phyloP scores from a whole-genome alignment of 2,888 invertebrate species.

The Incurvaria masculella region DNA sequence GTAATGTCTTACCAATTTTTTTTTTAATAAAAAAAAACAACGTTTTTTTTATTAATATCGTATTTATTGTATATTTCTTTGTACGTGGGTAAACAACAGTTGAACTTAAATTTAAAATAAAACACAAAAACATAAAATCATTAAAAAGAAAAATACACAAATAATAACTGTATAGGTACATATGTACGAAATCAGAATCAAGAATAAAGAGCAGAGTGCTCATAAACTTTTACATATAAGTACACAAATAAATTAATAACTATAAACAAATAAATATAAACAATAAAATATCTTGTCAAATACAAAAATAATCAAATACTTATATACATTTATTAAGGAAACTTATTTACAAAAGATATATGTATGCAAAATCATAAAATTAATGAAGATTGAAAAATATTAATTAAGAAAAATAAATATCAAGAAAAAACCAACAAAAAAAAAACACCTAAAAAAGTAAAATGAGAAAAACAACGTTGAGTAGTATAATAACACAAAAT shows the following conservation, averaged over 20 bases:
- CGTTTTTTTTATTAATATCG: no score
- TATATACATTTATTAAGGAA: constrained; percentile 2
- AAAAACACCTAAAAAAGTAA: constrained; percentile 32
- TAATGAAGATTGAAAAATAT: constrained; percentile 13
- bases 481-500: background rate
- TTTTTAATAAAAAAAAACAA: no score
- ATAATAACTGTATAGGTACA: constrained; percentile 13
- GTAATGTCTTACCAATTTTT: no score
- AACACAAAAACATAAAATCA: background rate
- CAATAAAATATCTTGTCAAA: background rate
- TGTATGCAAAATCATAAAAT: constrained; percentile 15
- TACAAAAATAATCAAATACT: background rate
- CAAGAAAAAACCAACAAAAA: constrained; percentile 28
- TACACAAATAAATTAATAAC: background rate
- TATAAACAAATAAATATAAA: background rate
- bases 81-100: constrained; percentile 27
- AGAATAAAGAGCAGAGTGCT: constrained; percentile 1
- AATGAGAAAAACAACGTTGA: background rate
- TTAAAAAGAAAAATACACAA: constrained; percentile 15
- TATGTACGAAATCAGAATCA: constrained; percentile 7
- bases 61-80: constrained; percentile 17
- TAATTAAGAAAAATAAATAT: constrained; percentile 19
- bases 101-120: constrained; percentile 8
- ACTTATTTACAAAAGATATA: constrained; percentile 10
- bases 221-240: constrained; percentile 12